These are phyloP conservation scores for Lepilemur ruficaudatus DNA, from an alignment of 2,797 vertebrate genomes.

Conservation along the genomic window DNA sequence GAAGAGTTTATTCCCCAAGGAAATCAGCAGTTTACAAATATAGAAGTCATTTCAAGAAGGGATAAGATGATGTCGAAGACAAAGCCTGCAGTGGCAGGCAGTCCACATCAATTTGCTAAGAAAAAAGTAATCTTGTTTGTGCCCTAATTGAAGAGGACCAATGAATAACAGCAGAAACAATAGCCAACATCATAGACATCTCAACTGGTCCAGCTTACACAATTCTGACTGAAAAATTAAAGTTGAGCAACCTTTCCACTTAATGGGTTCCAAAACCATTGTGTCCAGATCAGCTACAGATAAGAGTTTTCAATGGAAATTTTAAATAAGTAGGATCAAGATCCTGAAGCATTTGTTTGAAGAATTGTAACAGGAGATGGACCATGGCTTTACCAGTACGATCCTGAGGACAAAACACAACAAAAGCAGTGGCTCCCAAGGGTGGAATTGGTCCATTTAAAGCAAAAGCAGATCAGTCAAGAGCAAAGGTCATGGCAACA, in stretches of 20 bases:
- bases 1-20: not conserved
- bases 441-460: not conserved
- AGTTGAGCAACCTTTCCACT: not conserved
- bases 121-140: not conserved
- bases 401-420: not conserved
- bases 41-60: not conserved
- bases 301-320: not conserved
- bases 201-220: not conserved
- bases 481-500: not conserved
- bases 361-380: not conserved
- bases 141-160: not conserved
- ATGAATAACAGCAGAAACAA: not conserved
- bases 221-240: not conserved
- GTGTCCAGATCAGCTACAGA: not conserved
- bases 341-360: not conserved
- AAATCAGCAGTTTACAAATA: not conserved
- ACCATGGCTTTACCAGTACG: not conserved
- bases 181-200: not conserved
- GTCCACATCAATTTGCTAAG: not conserved
- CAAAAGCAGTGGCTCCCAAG: not conserved
- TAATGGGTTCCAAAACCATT: not conserved
- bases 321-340: not conserved
- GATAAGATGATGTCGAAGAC: not conserved
- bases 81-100: not conserved
- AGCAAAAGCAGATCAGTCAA: not conserved